Percentiles rank a stretch among this genome's conserved stretches.
These are phyloP conservation scores for Conger conger DNA, from an alignment of 2,113 vertebrate species.

Conservation along the genomic window DNA sequence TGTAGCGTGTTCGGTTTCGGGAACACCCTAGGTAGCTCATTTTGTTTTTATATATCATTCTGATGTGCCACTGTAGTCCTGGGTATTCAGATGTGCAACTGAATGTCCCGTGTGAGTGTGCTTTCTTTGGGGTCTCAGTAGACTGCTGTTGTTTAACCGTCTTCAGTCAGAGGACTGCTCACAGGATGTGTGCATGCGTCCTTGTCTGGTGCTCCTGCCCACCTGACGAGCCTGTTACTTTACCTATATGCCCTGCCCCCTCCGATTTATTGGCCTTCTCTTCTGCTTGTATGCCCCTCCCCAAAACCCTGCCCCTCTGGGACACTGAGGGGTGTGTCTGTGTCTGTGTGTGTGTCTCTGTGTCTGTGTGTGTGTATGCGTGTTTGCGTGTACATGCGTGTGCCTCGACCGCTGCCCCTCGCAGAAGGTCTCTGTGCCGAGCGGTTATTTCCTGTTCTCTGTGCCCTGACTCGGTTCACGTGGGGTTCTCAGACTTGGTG, in stretches of 20 bases:
- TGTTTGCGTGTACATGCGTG: background rate
- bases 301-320: background rate
- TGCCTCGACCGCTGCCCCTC: background rate
- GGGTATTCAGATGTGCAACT: constrained; percentile 63
- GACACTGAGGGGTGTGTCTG: background rate
- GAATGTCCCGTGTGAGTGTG: constrained; percentile 47
- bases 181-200: background rate
- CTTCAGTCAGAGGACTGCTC: constrained; percentile 23
- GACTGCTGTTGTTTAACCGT: constrained; percentile 40
- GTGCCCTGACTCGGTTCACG: background rate
- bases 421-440: background rate
- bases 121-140: constrained; percentile 37
- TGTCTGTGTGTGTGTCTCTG: no score
- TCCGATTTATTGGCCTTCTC: no score
- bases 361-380: background rate
- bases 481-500: background rate
- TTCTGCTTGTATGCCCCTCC: background rate
- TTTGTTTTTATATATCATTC: constrained; percentile 30
- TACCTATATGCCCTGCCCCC: background rate
- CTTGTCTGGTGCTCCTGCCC: background rate
- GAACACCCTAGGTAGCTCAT: constrained; percentile 62
- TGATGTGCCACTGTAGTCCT: constrained; percentile 32
- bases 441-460: background rate
- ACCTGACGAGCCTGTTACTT: background rate
- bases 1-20: constrained; percentile 87